Evolutionary conservation across 2,888 invertebrate species (phyloP), one percentile per base, ranked within the genome.

Genomic region (Eudasyphora cyanicolor): DNA sequence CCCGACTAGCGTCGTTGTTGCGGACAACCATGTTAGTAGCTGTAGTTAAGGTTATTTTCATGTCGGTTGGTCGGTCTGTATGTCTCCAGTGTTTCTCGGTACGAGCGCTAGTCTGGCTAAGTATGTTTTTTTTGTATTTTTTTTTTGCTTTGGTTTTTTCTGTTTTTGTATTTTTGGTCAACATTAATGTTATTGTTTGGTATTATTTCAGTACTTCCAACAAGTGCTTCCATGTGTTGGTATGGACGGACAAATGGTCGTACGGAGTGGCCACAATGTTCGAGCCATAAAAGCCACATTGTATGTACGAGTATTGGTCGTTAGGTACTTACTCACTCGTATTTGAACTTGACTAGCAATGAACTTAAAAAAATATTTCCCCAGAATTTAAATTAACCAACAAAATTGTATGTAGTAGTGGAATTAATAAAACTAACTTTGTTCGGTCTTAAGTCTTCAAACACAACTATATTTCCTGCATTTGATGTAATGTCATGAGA

Each of bases 1-100:
- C n/a, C n/a, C n/a, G n/a, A n/a, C n/a, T n/a, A 8, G 0, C 24
- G 35, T 60, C 32, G 35, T 12, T 27, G 54, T 67, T 67, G 24
- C 24, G 35, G 29, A n/a, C n/a, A n/a, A 42, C 67, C 67, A 67
- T 79, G 35, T 62, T 57, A 77, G 38, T 70, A 42, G 57, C 67
- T 67, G 21, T 57, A 78, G 62, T 75, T 83, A 75, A 84, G 76
- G 70, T 81, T 80, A 70, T 17, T 84, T 76, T 69, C 54, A 70
- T 84, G 86, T 80, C 87, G 86, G 88, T 88, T 87, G 87, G 45
- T 49, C 49, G 17, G 17, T 51, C 54, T 14, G 45, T 64, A 14
- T 27, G 27, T 49, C 49, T 49, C 27, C 29, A n/a, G 24, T 27
- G 27, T 49, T 27, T 49, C 27, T 49, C n/a, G 24, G 21, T n/a